These are phyloP conservation scores for Rhysida immarginata DNA, from an alignment of 1,140 invertebrate genomes.

Conservation along the genomic window DNA sequence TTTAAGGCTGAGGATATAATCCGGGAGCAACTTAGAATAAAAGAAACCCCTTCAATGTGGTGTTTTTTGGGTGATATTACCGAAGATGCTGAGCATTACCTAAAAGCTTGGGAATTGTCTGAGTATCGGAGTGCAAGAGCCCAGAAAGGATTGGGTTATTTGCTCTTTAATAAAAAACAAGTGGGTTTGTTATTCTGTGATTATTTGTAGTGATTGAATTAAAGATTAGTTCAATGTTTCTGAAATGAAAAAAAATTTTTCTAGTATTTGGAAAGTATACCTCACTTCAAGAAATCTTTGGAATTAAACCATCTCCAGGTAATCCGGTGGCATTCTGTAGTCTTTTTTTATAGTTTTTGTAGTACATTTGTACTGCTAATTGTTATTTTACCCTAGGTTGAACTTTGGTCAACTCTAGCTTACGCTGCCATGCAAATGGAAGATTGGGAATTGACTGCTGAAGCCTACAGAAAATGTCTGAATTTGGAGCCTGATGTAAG, in stretches of 20 bases:
- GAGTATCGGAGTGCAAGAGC: slow-evolving; percentile 57
- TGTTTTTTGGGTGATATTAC: slow-evolving; percentile 77
- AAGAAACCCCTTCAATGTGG: slow-evolving; percentile 69
- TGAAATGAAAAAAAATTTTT: no score
- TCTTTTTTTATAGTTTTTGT: not conserved
- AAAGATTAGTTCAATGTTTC: no score
- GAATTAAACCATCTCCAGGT: slow-evolving; percentile 73
- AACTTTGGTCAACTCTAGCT: slow-evolving; percentile 69
- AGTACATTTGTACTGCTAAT: not conserved
- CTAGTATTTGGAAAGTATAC: slow-evolving; percentile 54
- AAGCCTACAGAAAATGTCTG: slow-evolving; percentile 71
- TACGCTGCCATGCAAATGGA: slow-evolving; percentile 63
- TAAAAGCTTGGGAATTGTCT: slow-evolving; percentile 81
- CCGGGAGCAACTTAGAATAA: slow-evolving; percentile 55
- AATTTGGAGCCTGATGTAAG: slow-evolving; percentile 58
- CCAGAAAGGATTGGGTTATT: slow-evolving; percentile 64
- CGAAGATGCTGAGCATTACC: slow-evolving; percentile 50
- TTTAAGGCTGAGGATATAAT: slow-evolving; percentile 72
- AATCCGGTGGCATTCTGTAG: not conserved
- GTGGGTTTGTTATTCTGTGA: no score
- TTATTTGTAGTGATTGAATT: no score
- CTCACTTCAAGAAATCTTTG: slow-evolving; percentile 60
- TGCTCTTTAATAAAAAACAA: slow-evolving; percentile 52
- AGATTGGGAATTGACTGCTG: slow-evolving; percentile 65
- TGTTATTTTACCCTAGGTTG: slow-evolving; percentile 20